A percentile compares a stretch with the other conserved stretches of the same genome.
phyloP scores from a whole-genome alignment of 2,888 invertebrate genomes.

The Ctenicera cuprea region DNA sequence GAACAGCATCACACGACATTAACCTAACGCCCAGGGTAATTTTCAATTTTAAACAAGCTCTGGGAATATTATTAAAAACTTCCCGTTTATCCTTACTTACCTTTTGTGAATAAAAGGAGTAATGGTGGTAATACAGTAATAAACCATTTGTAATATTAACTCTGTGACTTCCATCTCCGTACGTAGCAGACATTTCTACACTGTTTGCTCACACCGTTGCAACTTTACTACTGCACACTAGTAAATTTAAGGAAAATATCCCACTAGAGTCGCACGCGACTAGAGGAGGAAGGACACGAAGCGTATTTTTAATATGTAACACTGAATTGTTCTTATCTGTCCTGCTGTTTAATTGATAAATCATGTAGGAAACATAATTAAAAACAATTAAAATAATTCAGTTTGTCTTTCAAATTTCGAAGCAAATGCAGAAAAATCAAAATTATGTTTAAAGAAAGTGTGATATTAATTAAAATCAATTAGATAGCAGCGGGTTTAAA shows the following conservation, averaged over 20 bases:
- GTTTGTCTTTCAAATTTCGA: no score
- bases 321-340: neutral
- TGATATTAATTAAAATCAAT: no score
- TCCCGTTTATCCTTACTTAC: slow-evolving; percentile 69
- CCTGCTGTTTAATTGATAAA: neutral
- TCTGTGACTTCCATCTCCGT: slow-evolving; percentile 55
- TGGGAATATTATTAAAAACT: neutral
- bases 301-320: neutral
- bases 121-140: slow-evolving; percentile 81
- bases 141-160: slow-evolving; percentile 69
- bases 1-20: slow-evolving; percentile 17
- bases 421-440: no score
- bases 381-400: neutral
- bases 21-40: slow-evolving; percentile 12
- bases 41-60: neutral
- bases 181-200: slow-evolving; percentile 54
- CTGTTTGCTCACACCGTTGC: slow-evolving; percentile 7
- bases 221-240: slow-evolving; percentile 20
- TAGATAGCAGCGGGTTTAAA: no score
- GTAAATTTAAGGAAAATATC: slow-evolving; percentile 5
- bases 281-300: neutral
- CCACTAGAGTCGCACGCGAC: neutral
- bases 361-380: neutral
- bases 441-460: no score
- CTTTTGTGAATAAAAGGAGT: slow-evolving; percentile 86